These are phyloP conservation scores for Peromyscus attwateri DNA, from an alignment of 2,797 vertebrate genomes.

Conservation along the genomic window DNA sequence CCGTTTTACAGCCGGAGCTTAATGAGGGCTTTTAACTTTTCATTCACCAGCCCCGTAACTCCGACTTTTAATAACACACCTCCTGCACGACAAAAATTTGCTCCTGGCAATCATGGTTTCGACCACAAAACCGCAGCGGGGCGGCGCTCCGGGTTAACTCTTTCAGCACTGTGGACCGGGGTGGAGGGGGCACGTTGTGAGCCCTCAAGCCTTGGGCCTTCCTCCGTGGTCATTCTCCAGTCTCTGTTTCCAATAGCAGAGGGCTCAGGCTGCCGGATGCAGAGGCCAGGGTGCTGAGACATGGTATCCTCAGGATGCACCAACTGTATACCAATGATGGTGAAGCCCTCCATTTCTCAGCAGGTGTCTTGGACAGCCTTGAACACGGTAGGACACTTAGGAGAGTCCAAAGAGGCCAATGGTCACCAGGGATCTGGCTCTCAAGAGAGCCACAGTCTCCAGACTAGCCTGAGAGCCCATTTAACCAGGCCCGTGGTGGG, in stretches of 20 bases:
- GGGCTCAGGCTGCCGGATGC: background rate
- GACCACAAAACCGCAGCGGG: conserved; percentile 95
- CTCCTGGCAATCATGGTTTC: conserved; percentile 93
- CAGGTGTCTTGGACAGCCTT: background rate
- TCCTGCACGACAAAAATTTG: conserved; percentile 93
- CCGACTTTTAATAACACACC: conserved; percentile 89
- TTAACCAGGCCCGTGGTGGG: fast-evolving
- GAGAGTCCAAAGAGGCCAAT: background rate
- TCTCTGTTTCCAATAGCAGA: background rate
- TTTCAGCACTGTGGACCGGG: conserved; percentile 84
- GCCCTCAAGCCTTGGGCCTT: background rate
- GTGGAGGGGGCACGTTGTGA: conserved; percentile 30
- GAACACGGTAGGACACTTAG: background rate
- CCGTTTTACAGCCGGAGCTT: conserved; percentile 84
- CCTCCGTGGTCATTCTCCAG: background rate
- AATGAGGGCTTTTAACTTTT: conserved; percentile 90
- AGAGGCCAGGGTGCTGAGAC: background rate
- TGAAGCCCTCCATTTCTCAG: background rate
- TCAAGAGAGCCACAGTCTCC: background rate
- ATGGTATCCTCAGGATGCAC: background rate
- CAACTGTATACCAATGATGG: background rate
- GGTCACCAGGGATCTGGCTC: background rate
- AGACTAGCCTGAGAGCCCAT: background rate
- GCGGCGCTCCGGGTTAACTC: conserved; percentile 90
- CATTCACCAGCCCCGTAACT: conserved; percentile 89